Evolutionary conservation across 30 jellyfish, hydroid and myxozoan species (phyloP), one percentile per base, ranked within the genome.

Genomic region (Turritopsis rubra): DNA sequence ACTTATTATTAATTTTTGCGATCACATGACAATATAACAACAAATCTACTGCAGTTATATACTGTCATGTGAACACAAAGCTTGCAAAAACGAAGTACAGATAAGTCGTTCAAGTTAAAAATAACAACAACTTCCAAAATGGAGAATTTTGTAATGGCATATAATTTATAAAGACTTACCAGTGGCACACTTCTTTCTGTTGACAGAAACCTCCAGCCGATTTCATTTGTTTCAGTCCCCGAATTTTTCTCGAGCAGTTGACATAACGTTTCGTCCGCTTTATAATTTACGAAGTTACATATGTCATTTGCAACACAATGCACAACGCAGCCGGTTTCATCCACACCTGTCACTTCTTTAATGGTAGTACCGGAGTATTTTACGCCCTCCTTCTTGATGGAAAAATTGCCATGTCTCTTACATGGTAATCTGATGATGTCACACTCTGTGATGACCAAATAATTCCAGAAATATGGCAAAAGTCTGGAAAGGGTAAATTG

Each of bases 361-460:
- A n/a, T 23, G 17, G 19, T 22, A 8, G 77, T 68, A 0, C 77
- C 77, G 8, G 77, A 9, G 21, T 68, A 68, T 68, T 22, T 0
- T 9, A 68, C 19, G 19, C 19, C 77, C 16, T 23, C 19, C 30
- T 68, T 68, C 28, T n/a, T 9, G 77, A 68, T 0, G 31, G 77
- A n/a, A 27, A 68, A 68, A 19, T 68, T 68, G 9, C 77, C 77
- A 68, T 68, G 28, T n/a, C 21, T 23, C 21, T 68, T 68, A 68
- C 77, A 68, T 27, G 77, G 77, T 68, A 68, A 27, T 19, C 77
- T 68, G 28, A 27, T 9, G 16, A 68, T 68, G 77, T 68, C 60
- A 13, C 60, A 41, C 5, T 41, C 9, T 41, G 13, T n/a, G n/a
- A n/a, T n/a, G n/a, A n/a, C 13, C 60, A 41, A 41, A 41, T 13